Evolutionary conservation across 2,888 invertebrate species (phyloP).

Genomic region (Himalopsyche japonica): DNA sequence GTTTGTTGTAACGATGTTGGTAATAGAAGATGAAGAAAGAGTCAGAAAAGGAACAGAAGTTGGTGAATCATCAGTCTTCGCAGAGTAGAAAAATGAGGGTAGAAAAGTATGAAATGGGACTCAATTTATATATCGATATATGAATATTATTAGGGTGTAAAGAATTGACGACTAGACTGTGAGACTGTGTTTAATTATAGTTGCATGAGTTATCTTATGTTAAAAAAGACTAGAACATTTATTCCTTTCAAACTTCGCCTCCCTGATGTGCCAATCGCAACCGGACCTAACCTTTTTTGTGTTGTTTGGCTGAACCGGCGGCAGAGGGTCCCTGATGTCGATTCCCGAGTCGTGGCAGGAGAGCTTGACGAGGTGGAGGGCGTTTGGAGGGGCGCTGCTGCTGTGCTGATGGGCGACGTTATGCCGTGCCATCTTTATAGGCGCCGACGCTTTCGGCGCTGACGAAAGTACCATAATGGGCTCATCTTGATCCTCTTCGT

Average conservation of each 20-base stretch:
- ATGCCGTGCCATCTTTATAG: not conserved
- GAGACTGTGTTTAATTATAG: too few species aligned
- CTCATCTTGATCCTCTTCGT: not conserved
- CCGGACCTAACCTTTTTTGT: conserved; percentile 62
- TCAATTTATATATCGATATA: too few species aligned
- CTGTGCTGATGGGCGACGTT: conserved; percentile 1
- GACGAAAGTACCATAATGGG: not conserved
- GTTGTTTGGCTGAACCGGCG: conserved; percentile 66
- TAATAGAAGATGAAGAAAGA: too few species aligned
- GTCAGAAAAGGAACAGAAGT: too few species aligned
- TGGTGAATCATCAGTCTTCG: too few species aligned
- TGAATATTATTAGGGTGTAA: too few species aligned
- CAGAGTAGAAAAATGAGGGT: too few species aligned
- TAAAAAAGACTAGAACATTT: too few species aligned
- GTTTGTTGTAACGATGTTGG: too few species aligned
- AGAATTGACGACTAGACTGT: too few species aligned
- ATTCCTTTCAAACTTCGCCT: not conserved
- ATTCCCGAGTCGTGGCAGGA: conserved; percentile 90
- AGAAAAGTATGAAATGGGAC: too few species aligned
- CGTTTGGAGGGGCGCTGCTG: conserved; percentile 47
- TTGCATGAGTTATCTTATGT: too few species aligned
- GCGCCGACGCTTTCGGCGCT: not conserved
- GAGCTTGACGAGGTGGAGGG: conserved; percentile 71
- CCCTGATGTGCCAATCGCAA: not conserved
- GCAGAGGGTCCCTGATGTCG: conserved; percentile 79